Base-by-base conservation (phyloP, 2,113 vertebrate genomes). In the Cheilinus undulatus region DNA sequence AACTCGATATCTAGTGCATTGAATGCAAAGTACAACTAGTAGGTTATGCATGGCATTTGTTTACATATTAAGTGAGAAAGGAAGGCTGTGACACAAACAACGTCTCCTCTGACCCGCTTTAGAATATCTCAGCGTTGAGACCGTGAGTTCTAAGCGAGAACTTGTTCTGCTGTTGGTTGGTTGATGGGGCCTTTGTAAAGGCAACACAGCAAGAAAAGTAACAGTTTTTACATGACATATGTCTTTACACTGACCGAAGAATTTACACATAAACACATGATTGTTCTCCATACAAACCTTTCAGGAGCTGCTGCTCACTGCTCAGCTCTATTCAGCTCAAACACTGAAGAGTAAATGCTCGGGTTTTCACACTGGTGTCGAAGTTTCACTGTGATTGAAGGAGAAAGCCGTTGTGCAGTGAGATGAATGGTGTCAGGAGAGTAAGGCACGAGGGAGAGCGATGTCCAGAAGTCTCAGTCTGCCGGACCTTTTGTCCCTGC, bases 401-500 rank as follows among this genome's bases (percentile, higher is more conserved):
- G 14, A 42, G 24, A 61, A 7, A 12, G 65, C 46, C 53, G 62
- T 65, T 59, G 65, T 76, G 70, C 6, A 46, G n/a, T 69, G 1
- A 8, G 23, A 63, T 65, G 22, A 74, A 69, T 48, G 36, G 17
- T 15, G 2, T 60, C n/a, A 20, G 36, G 30, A 69, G 59, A 65
- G 40, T 32, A 65, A 27, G 30, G 24, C 57, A 54, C 2, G 23
- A 48, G 48, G 23, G 17, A 49, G 23, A 78, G 78, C 2, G 6
- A 66, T 46, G 32, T 50, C 34, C 60, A 51, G 23, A 22, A 52
- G 57, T 42, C 54, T 69, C 40, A 42, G 48, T 38, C 23, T 57
- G 23, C 36, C 52, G 10, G 40, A 61, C 27, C 22, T 23, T 84
- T 80, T 73, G 57, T 62, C 60, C 10, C 24, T 30, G 26, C 66